phyloP scores from a whole-genome alignment of 2,888 invertebrate genomes.

The Dinocampus coccinellae region DNA sequence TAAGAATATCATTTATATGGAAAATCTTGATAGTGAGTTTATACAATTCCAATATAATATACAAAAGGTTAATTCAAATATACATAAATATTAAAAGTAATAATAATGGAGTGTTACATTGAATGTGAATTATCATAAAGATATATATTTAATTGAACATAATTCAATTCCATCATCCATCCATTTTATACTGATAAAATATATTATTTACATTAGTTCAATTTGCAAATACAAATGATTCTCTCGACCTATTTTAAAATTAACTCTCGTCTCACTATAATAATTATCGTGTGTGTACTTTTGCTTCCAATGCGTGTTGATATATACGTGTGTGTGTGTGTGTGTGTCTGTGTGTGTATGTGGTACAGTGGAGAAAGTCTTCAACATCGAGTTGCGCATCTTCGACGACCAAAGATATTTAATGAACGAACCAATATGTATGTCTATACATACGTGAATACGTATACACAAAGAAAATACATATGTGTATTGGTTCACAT shows the following conservation, averaged over 20 bases:
- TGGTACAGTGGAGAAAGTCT: conserved; percentile 24
- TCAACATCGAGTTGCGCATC: conserved; percentile 14
- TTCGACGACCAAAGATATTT: conserved; percentile 23
- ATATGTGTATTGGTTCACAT: neutral
- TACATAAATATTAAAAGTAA: conserved; percentile 3
- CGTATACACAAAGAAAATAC: neutral
- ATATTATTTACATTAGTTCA: conserved; percentile 9
- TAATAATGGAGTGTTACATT: conserved; percentile 19
- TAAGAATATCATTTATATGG: conserved; percentile 59
- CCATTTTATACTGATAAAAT: neutral
- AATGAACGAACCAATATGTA: conserved; percentile 22
- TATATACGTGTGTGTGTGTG: neutral
- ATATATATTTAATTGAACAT: conserved; percentile 7
- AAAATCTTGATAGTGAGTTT: conserved; percentile 48
- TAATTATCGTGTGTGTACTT: neutral
- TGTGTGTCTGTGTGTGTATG: neutral
- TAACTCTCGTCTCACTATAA: conserved; percentile 7
- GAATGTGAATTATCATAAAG: conserved; percentile 9
- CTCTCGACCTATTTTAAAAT: conserved; percentile 13
- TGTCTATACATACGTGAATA: neutral
- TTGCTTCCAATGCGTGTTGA: neutral
- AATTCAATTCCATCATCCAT: conserved; percentile 19
- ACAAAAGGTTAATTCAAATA: conserved; percentile 25
- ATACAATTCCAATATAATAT: conserved; percentile 42
- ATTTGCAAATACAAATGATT: conserved; percentile 2